Evolutionary conservation across 2,888 invertebrate species (phyloP).

Genomic region (Coremacera marginata): DNA sequence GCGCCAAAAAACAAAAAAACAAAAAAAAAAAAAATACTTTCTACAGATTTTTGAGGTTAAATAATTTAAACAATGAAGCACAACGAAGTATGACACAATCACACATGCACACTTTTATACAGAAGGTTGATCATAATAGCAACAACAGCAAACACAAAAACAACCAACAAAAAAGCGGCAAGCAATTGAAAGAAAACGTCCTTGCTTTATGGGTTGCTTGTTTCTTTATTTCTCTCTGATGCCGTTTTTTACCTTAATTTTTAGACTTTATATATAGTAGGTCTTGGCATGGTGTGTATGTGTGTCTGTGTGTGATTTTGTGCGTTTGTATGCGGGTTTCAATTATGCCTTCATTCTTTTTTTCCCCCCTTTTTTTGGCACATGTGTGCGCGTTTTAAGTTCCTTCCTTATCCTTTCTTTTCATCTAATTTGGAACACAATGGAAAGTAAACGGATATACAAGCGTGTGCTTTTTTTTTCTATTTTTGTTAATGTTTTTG

Average conservation of each 20-base stretch:
- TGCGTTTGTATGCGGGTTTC: not conserved
- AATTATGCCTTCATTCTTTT: not conserved
- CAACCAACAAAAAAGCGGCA: not conserved
- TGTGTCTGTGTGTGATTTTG: not conserved
- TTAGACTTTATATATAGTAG: not conserved
- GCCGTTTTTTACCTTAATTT: not conserved
- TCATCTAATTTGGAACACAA: not conserved
- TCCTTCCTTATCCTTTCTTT: not conserved
- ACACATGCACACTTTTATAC: constrained; percentile 1
- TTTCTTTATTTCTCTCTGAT: not conserved
- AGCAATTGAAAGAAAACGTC: not conserved
- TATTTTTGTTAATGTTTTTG: not conserved
- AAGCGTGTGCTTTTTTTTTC: not conserved
- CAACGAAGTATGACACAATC: not conserved
- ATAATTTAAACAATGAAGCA: constrained; percentile 23
- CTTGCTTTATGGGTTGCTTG: not conserved
- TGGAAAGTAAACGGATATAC: not conserved
- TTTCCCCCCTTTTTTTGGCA: too few relatives aligned
- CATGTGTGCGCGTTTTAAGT: too few relatives aligned
- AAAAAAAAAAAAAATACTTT: not conserved
- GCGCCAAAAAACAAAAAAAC: not conserved
- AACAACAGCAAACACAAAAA: constrained; percentile 6
- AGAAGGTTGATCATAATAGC: not conserved
- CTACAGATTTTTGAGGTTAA: constrained; percentile 21
- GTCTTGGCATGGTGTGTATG: not conserved